Evolutionary conservation across 64 coral and sea anemone species (phyloP).

Genomic region (Pachyseris speciosa): DNA sequence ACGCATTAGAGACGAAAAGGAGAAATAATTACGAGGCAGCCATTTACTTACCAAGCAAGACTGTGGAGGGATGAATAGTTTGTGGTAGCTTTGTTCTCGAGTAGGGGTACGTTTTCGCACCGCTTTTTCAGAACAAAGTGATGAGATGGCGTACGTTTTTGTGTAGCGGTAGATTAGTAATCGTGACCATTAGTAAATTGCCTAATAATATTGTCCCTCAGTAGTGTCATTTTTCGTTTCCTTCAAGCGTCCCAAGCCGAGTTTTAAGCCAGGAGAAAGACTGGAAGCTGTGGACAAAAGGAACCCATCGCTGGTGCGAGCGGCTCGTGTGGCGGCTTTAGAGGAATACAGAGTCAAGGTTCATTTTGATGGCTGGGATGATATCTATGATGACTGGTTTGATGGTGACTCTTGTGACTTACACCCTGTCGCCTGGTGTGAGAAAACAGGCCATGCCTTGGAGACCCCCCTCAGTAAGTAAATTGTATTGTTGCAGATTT

Average conservation of each 20-base stretch:
- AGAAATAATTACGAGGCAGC: too few relatives aligned
- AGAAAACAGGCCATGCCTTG: slow-evolving; percentile 95
- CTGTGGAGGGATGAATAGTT: too few relatives aligned
- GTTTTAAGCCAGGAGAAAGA: slow-evolving; percentile 79
- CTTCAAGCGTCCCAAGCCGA: slow-evolving; percentile 67
- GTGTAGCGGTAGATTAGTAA: too few relatives aligned
- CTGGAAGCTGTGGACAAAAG: slow-evolving; percentile 93
- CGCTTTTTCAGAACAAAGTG: background rate
- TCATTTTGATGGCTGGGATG: slow-evolving; percentile 97
- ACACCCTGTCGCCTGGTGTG: slow-evolving; percentile 91
- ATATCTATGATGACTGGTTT: slow-evolving; percentile 99
- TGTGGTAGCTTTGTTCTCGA: too few relatives aligned
- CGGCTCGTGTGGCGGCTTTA: slow-evolving; percentile 55
- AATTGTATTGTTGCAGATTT: background rate
- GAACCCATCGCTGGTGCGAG: slow-evolving; percentile 87
- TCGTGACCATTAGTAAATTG: too few relatives aligned
- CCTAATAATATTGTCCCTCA: too few relatives aligned
- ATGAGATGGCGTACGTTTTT: too few relatives aligned
- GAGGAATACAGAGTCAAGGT: slow-evolving; percentile 86
- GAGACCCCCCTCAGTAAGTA: slow-evolving; percentile 95
- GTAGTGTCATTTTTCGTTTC: background rate
- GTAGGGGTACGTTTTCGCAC: too few relatives aligned
- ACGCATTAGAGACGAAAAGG: too few relatives aligned
- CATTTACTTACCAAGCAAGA: too few relatives aligned
- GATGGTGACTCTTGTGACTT: slow-evolving; percentile 93